Conservation (phyloP, 37 sponge, comb jelly and placozoan species). For the Amphimedon queenslandica region DNA sequence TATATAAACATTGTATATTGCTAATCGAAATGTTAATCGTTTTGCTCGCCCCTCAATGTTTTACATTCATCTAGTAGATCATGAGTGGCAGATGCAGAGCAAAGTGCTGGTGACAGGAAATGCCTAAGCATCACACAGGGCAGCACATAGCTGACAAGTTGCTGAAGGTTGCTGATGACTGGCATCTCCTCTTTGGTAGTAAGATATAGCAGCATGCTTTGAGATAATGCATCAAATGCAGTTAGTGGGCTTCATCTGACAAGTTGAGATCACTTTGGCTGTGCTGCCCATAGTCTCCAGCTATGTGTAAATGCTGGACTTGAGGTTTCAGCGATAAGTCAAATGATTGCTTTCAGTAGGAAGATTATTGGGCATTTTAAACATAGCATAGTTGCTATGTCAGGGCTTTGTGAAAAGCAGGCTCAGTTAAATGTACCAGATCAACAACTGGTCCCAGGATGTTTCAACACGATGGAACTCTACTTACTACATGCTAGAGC, state of each 20-base stretch:
- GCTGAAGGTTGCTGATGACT: background rate
- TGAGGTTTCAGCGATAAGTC: background rate
- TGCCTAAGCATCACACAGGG: slow-evolving; percentile 7
- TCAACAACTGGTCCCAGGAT: slow-evolving; percentile 14
- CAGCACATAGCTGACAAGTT: background rate
- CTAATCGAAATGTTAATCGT: background rate
- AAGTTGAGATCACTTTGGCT: slow-evolving; percentile 17
- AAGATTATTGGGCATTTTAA: slow-evolving; percentile 25
- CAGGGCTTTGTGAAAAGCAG: slow-evolving; percentile 20
- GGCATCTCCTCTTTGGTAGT: background rate
- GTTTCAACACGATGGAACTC: slow-evolving; percentile 27
- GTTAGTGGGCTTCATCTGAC: slow-evolving; percentile 1
- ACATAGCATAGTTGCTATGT: slow-evolving; percentile 19
- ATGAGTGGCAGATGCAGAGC: background rate
- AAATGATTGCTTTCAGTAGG: slow-evolving; percentile 3
- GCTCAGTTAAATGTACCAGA: slow-evolving; percentile 9
- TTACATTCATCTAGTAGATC: background rate
- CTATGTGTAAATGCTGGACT: slow-evolving; percentile 19
- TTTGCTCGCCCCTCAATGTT: background rate
- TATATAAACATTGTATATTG: background rate
- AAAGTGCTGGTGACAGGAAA: slow-evolving; percentile 9
- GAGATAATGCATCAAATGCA: slow-evolving; percentile 15
- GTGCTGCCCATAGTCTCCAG: slow-evolving; percentile 6
- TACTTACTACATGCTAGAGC: slow-evolving; percentile 14
- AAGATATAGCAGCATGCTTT: background rate